Evolutionary conservation across 2,888 invertebrate genomes (phyloP), one percentile per base, ranked within the genome.

Genomic region (Diploptera punctata): DNA sequence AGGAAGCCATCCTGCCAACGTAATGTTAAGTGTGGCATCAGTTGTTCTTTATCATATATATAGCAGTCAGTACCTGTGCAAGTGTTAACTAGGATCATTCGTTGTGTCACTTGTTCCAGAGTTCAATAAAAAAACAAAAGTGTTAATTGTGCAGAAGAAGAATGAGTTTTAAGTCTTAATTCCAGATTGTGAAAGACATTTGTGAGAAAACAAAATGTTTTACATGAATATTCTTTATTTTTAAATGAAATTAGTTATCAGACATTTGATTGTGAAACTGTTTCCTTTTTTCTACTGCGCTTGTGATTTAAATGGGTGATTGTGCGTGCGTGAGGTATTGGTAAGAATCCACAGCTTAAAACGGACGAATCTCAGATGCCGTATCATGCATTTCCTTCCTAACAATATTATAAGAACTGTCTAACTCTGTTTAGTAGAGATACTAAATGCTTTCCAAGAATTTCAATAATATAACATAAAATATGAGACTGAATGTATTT

Each of bases 1-100:
- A 72, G 49, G 72, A 72, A 68, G 57, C 67, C 68, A 68, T 72
- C 31, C 68, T 72, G 16, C 72, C 72, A 10, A 72, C 72, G 7
- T 72, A 72, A 72, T 72, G 65, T 54, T 54, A 70, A 44, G 47
- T 61, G 29, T 61, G 24, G 49, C 67, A 67, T 44, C 43, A 49
- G 18, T 21, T 61, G 44, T 70, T 57, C 61, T 49, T 47, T 67
- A 49, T 29, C 67, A 57, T 21, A 52, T 52, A 57, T 29, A 57
- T 57, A 57, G 57, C 57, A 57, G 31, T 57, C 26, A 57, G 57
- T 57, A 57, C 57, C 57, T 57, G 57, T 57, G 57, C 57, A 57
- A 29, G 57, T 26, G 29, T 5, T 33, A 33, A 33, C 10, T 33
- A 33, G 7, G 10, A 33, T 33, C n/a, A 33, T 10, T 33, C 10